Conservation (phyloP, 2,113 vertebrate species). For the Rattus rattus region DNA sequence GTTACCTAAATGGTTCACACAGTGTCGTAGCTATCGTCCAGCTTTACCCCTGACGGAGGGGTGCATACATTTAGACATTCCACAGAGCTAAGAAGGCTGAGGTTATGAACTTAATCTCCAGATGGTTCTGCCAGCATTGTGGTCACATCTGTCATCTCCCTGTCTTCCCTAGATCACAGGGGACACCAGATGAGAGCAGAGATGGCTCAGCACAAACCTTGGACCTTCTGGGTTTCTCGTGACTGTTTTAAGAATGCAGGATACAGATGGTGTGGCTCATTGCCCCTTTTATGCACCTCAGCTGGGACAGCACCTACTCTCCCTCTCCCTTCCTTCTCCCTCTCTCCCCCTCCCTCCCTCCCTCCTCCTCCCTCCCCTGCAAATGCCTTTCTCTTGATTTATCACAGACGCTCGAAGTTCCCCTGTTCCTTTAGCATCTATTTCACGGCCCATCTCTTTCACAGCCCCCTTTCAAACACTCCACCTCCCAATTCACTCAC, state of each 20-base stretch:
- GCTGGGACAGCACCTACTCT: neutral
- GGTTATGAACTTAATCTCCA: neutral
- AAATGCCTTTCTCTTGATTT: neutral
- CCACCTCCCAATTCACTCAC: neutral
- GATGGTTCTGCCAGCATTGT: neutral
- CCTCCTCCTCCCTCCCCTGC: neutral
- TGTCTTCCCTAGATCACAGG: neutral
- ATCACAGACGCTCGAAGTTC: neutral
- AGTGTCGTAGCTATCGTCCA: neutral
- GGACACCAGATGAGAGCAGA: constrained; percentile 21
- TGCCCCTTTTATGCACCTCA: neutral
- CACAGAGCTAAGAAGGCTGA: neutral
- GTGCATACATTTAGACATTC: neutral
- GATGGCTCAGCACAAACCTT: constrained; percentile 3
- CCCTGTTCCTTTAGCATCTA: neutral
- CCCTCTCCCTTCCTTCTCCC: neutral
- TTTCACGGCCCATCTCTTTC: neutral
- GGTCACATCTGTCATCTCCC: neutral
- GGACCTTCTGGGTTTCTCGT: neutral
- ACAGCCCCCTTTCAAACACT: neutral
- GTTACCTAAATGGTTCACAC: neutral
- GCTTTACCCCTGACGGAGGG: neutral
- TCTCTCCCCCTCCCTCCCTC: neutral
- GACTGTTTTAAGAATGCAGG: neutral
- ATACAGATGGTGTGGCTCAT: neutral